Conservation (phyloP, 1,140 invertebrate species). For the Phenacoccus solenopsis region DNA sequence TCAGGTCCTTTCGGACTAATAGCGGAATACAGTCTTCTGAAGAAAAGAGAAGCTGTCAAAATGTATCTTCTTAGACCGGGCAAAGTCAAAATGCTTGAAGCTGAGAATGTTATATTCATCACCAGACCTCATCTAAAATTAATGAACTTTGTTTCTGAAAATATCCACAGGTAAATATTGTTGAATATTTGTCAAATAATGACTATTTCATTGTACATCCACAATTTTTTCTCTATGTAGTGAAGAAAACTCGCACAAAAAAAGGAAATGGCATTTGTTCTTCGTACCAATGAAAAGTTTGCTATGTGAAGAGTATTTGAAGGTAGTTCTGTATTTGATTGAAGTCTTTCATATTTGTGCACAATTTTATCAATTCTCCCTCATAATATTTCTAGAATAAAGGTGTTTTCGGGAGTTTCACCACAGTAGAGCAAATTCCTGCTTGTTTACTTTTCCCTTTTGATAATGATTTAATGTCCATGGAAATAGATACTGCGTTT, state of each 20-base stretch:
- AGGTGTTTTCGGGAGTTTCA: slow-evolving; percentile 66
- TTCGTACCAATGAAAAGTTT: slow-evolving; percentile 80
- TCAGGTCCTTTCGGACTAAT: slow-evolving; percentile 76
- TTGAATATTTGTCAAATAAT: neutral
- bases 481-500: slow-evolving; percentile 73
- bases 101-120: slow-evolving; percentile 81
- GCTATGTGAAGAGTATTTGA: slow-evolving; percentile 67
- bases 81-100: slow-evolving; percentile 34
- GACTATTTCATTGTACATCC: neutral
- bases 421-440: slow-evolving; percentile 64
- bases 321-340: slow-evolving; percentile 32
- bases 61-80: slow-evolving; percentile 62
- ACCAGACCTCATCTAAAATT: slow-evolving; percentile 63
- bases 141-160: slow-evolving; percentile 76
- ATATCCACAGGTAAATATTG: slow-evolving; percentile 51
- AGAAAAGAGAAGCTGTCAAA: slow-evolving; percentile 62
- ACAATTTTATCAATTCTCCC: slow-evolving; percentile 11
- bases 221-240: slow-evolving; percentile 24
- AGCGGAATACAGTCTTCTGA: slow-evolving; percentile 64
- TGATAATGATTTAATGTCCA: slow-evolving; percentile 83
- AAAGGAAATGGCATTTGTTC: slow-evolving; percentile 50
- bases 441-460: slow-evolving; percentile 77
- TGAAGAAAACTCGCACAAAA: slow-evolving; percentile 32
- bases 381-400: slow-evolving; percentile 46
- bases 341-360: neutral